phyloP scores from a whole-genome alignment of 1,140 invertebrate genomes.

The Ganaspis sp. region DNA sequence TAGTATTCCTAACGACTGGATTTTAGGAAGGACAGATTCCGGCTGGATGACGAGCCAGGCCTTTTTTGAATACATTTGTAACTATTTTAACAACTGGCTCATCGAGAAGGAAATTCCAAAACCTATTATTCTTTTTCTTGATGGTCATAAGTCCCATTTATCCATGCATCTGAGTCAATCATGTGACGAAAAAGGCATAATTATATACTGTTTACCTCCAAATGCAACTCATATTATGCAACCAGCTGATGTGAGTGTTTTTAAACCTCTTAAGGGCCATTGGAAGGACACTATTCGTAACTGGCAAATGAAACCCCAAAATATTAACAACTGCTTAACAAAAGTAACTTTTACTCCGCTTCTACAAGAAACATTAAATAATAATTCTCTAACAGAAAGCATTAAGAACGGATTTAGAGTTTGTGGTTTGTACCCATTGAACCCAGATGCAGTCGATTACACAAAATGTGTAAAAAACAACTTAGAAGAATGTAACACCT shows the following conservation, averaged over 20 bases:
- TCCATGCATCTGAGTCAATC: conserved; percentile 61
- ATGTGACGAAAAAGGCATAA: conserved; percentile 66
- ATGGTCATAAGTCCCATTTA: conserved; percentile 56
- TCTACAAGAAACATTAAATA: conserved; percentile 56
- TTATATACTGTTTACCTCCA: conserved; percentile 69
- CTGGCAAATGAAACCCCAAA: conserved; percentile 39
- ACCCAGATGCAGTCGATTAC: conserved; percentile 58
- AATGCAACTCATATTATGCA: conserved; percentile 73
- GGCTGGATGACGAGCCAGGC: conserved; percentile 70
- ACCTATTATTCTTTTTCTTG: conserved; percentile 66
- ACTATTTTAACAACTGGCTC: conserved; percentile 65
- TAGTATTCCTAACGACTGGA: conserved; percentile 20
- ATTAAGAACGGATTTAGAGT: conserved; percentile 63
- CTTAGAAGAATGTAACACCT: not conserved
- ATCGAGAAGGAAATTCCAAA: conserved; percentile 54
- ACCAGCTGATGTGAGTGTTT: conserved; percentile 69
- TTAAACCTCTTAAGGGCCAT: conserved; percentile 61
- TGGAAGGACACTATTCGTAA: conserved; percentile 56
- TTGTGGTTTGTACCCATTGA: conserved; percentile 63
- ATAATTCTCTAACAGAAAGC: conserved; percentile 38
- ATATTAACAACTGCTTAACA: conserved; percentile 42
- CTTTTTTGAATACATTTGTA: conserved; percentile 72
- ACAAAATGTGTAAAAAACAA: conserved; percentile 54
- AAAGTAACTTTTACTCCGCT: conserved; percentile 57
- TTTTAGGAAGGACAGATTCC: conserved; percentile 63